These are phyloP conservation scores for Xenopus borealis DNA, from an alignment of 2,113 vertebrate genomes.

Conservation along the genomic window DNA sequence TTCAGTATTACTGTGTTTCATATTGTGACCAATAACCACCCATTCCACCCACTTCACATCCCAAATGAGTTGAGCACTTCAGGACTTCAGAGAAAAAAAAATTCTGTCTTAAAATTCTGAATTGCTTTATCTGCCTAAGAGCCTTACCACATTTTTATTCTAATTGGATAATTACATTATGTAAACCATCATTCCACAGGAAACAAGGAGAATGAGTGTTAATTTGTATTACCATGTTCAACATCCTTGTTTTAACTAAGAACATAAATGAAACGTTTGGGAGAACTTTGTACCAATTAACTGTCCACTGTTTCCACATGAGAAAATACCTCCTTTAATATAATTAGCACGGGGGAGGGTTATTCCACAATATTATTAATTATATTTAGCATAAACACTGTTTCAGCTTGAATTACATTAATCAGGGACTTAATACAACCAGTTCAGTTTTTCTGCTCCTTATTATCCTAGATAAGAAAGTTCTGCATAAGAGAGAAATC, in stretches of 20 bases:
- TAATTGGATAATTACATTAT: not conserved
- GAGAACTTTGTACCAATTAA: no score
- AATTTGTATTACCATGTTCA: not conserved
- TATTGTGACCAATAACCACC: conserved; percentile 7
- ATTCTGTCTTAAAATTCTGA: not conserved
- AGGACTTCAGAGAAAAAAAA: not conserved
- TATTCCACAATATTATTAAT: no score
- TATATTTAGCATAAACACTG: no score
- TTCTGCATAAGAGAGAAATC: no score
- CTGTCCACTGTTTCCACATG: not conserved
- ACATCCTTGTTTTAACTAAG: not conserved
- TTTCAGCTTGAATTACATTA: no score
- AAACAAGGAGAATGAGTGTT: not conserved
- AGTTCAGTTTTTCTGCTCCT: no score
- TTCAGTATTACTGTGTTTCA: conserved; percentile 57
- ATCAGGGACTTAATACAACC: no score
- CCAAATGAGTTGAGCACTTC: no score
- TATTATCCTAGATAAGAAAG: no score
- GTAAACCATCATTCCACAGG: not conserved
- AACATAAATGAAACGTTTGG: not conserved
- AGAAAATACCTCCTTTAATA: not conserved
- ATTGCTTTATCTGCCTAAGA: not conserved
- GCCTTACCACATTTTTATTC: not conserved
- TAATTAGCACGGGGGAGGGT: no score
- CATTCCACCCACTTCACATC: not conserved